Base-by-base conservation (phyloP, 2,888 invertebrate species). In the Callosobruchus maculatus region DNA sequence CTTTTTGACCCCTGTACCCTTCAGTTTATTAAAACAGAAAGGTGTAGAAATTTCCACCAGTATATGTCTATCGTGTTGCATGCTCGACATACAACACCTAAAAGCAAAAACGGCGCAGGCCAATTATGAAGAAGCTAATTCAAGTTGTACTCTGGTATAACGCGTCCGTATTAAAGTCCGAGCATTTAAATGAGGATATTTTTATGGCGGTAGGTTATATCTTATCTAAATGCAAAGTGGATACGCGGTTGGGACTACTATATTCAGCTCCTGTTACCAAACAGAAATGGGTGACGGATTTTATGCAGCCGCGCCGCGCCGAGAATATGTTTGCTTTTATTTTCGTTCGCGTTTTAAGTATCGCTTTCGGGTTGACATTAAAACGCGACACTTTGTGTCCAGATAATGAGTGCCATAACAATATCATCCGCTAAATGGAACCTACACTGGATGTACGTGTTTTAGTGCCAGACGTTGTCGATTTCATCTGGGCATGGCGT, bases 181-280 rank as follows among this genome's bases (percentile, higher is more conserved):
- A 67, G 71, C 75, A 75, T 76, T 75, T 72, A 80, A 82, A 82
- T 81, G 80, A 80, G 78, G 80, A 80, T 80, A 80, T 80, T 82
- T 83, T 82, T 82, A 81, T 80, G 81, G 78, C 74, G 75, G 73
- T 77, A 13, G 49, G 74, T 75, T 84, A 84, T 84, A 84, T 84
- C 83, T 84, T 83, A 83, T 84, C 83, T 81, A 80, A 83, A 84
- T 84, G 84, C 82, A 84, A 84, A 84, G 83, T 83, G 84, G 83
- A 84, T 84, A 84, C 78, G 82, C 77, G 82, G 81, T 82, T 81
- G 49, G 75, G 78, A 80, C 82, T 81, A 81, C 81, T 81, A 79
- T 77, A 76, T 80, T 73, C 77, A 74, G 79, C 80, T 79, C 75
- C 78, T 72, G 77, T 73, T 71, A 72, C 67, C 75, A 74, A 76